A percentile compares a stretch with the other conserved stretches of the same genome.
Evolutionary conservation across 2,888 invertebrate species (phyloP).

Genomic region (Ceraclea dissimilis): DNA sequence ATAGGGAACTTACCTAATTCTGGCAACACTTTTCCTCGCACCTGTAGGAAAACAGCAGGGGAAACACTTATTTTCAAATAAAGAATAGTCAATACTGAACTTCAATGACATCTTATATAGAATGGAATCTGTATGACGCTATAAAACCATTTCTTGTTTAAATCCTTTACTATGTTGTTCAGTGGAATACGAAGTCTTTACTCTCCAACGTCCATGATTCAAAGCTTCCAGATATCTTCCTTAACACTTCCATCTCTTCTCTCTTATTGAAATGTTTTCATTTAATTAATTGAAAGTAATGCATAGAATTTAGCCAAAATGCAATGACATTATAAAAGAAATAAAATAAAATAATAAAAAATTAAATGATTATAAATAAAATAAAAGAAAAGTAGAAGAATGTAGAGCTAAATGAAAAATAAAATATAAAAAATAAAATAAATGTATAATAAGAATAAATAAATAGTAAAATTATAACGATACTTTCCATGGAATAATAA

Average conservation of each 20-base stretch:
- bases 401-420: slow-evolving; percentile 5
- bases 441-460: slow-evolving; percentile 4
- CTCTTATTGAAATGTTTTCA: neutral
- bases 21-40: too few species aligned
- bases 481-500: slow-evolving; percentile 9
- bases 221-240: too few species aligned
- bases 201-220: too few species aligned
- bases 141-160: too few species aligned
- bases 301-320: neutral
- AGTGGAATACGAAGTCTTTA: too few species aligned
- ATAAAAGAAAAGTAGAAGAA: slow-evolving; percentile 11
- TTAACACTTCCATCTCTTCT: too few species aligned
- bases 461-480: slow-evolving; percentile 2
- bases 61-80: too few species aligned
- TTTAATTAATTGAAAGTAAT: neutral
- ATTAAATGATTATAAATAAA: slow-evolving; percentile 6
- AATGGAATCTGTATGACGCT: too few species aligned
- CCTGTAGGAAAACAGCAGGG: too few species aligned
- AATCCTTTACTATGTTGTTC: too few species aligned
- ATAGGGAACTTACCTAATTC: neutral
- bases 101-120: too few species aligned
- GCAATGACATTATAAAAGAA: neutral
- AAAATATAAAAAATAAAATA: slow-evolving; percentile 7
- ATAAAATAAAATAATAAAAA: slow-evolving; percentile 10
- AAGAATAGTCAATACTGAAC: too few species aligned